Conservation (phyloP, 1,140 invertebrate species). For the Caerostris extrusa region DNA sequence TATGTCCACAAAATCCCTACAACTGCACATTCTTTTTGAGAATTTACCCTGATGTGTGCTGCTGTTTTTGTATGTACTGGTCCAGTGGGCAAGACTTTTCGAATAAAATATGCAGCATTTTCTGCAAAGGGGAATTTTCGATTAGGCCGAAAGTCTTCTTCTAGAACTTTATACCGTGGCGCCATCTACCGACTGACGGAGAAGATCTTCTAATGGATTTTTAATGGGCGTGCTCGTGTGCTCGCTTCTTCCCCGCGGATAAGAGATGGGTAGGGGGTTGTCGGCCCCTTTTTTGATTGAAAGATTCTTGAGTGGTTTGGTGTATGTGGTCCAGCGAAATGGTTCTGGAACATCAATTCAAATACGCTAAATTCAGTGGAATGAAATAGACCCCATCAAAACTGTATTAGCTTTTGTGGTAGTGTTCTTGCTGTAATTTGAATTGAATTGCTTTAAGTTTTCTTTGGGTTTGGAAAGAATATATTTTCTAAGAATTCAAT, state of each 20-base stretch:
- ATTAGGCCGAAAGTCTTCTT: slow-evolving; percentile 20
- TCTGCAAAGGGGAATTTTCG: slow-evolving; percentile 36
- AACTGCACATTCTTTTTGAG: slow-evolving; percentile 48
- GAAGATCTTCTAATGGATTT: slow-evolving; percentile 73
- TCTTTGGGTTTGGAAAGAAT: neutral
- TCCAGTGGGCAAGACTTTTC: slow-evolving; percentile 58
- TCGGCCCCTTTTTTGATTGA: slow-evolving; percentile 21
- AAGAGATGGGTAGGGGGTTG: neutral
- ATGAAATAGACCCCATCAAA: neutral
- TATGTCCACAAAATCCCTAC: slow-evolving; percentile 49
- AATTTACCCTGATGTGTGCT: neutral
- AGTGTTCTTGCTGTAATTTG: neutral
- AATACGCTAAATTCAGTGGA: slow-evolving; percentile 67
- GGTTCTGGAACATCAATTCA: slow-evolving; percentile 35
- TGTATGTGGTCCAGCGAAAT: neutral
- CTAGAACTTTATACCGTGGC: slow-evolving; percentile 33
- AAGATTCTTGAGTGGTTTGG: slow-evolving; percentile 35
- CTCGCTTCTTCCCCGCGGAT: neutral
- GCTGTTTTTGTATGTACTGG: slow-evolving; percentile 6
- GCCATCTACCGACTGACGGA: slow-evolving; percentile 57
- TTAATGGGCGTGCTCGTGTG: slow-evolving; percentile 61
- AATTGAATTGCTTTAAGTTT: neutral
- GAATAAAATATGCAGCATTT: slow-evolving; percentile 74
- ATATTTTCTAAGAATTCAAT: neutral
- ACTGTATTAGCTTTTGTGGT: neutral